phyloP scores from a whole-genome alignment of 2,113 vertebrate genomes.

The Neofelis nebulosa region DNA sequence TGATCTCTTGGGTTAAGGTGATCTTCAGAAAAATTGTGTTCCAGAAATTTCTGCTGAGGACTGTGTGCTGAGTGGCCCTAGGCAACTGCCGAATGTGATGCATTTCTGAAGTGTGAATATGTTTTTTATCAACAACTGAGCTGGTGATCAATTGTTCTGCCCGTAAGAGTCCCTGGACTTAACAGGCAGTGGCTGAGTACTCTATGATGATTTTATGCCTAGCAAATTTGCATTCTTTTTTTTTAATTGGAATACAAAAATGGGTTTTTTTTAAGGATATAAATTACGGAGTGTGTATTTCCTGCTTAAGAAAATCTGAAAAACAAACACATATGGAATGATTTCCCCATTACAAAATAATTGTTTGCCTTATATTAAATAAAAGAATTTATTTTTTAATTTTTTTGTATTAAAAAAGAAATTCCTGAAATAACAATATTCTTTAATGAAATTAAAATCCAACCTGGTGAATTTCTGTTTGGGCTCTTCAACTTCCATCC shows the following conservation, averaged over 20 bases:
- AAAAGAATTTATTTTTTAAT: not conserved
- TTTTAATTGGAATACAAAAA: not conserved
- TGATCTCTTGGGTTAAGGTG: not conserved
- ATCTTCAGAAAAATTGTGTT: not conserved
- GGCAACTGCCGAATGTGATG: not conserved
- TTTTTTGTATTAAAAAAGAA: constrained; percentile 2
- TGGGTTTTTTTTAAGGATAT: not conserved
- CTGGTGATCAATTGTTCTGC: not conserved
- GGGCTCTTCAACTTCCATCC: not conserved
- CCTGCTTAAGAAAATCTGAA: constrained; percentile 30
- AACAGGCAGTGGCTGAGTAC: not conserved
- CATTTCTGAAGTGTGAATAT: constrained; percentile 1
- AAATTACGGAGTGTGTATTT: not conserved
- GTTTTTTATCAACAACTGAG: not conserved
- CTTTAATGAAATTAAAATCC: not conserved
- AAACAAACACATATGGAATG: not conserved
- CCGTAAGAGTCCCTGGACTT: not conserved
- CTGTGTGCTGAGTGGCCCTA: not conserved
- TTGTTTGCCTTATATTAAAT: not conserved
- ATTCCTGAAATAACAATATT: not conserved
- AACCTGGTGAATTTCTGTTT: constrained; percentile 8
- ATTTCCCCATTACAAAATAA: not conserved
- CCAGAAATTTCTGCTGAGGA: not conserved
- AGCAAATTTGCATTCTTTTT: not conserved
- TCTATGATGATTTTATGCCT: not conserved